These are phyloP conservation scores for Nothura maculosa DNA, from an alignment of 2,797 vertebrate genomes.

Conservation along the genomic window DNA sequence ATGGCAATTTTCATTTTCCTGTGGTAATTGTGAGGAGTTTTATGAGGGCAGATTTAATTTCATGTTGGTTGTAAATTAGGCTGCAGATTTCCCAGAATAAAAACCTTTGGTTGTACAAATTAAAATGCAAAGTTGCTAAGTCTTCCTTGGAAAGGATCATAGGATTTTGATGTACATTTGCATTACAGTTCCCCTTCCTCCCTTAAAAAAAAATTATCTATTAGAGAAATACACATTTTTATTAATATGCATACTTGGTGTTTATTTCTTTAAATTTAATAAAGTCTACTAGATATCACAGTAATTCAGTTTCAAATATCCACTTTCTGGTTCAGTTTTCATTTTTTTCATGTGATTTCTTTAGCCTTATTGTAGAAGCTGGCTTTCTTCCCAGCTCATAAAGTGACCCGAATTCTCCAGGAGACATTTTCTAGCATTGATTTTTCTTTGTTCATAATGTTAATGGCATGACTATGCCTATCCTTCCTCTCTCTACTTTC, in stretches of 20 bases:
- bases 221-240: conserved; percentile 4
- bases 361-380: conserved; percentile 15
- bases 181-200: too few species aligned
- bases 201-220: not conserved
- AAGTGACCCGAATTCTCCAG: conserved; percentile 9
- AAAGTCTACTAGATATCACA: not conserved
- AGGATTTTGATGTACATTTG: not conserved
- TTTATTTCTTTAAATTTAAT: conserved; percentile 57
- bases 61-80: not conserved
- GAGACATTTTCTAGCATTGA: conserved; percentile 47
- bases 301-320: conserved; percentile 39
- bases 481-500: conserved; percentile 11
- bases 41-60: conserved; percentile 4
- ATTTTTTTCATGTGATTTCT: conserved; percentile 46
- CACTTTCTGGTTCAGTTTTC: conserved; percentile 1
- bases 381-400: conserved; percentile 62
- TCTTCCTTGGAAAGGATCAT: not conserved
- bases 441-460: conserved; percentile 44
- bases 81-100: not conserved
- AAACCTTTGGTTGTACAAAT: not conserved
- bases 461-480: conserved; percentile 1
- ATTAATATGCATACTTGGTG: not conserved
- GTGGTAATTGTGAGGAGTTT: not conserved
- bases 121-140: not conserved
- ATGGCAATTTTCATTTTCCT: conserved; percentile 4